These are phyloP conservation scores for Drosophila kurseongensis DNA, from an alignment of 1,140 invertebrate genomes.

Conservation along the genomic window DNA sequence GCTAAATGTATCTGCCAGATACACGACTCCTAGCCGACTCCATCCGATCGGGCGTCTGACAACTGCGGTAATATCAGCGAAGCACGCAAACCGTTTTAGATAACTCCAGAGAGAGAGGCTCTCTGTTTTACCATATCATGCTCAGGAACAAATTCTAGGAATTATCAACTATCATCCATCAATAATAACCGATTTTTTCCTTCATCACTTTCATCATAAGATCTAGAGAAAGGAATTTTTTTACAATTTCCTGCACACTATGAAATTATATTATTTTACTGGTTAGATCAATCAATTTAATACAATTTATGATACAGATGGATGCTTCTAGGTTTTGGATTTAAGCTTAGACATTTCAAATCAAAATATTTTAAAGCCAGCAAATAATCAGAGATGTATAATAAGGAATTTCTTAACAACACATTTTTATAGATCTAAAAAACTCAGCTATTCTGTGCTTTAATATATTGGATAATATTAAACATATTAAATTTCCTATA, in stretches of 20 bases:
- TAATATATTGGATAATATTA: too few species aligned
- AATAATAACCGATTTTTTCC: neutral
- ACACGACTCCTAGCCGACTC: slow-evolving; percentile 48
- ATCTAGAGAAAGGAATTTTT: neutral
- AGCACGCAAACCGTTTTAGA: slow-evolving; percentile 57
- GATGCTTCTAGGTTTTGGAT: too few species aligned
- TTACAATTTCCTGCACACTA: neutral
- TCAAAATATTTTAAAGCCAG: too few species aligned
- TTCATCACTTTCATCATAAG: neutral
- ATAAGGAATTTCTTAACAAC: too few species aligned
- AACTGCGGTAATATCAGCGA: slow-evolving; percentile 69
- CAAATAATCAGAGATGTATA: too few species aligned
- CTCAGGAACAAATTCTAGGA: slow-evolving; percentile 8
- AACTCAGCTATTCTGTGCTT: too few species aligned
- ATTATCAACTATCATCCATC: neutral
- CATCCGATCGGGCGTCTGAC: slow-evolving; percentile 63
- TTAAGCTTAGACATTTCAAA: too few species aligned
- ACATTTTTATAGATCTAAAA: too few species aligned
- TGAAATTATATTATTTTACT: too few species aligned
- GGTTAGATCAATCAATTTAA: too few species aligned
- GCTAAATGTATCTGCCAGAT: slow-evolving; percentile 57
- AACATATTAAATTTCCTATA: too few species aligned
- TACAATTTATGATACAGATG: too few species aligned
- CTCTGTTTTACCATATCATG: slow-evolving; percentile 16
- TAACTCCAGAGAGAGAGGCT: slow-evolving; percentile 4